Base-by-base conservation (phyloP, 2,797 vertebrate genomes). In the Kryptolebias ocellatus region DNA sequence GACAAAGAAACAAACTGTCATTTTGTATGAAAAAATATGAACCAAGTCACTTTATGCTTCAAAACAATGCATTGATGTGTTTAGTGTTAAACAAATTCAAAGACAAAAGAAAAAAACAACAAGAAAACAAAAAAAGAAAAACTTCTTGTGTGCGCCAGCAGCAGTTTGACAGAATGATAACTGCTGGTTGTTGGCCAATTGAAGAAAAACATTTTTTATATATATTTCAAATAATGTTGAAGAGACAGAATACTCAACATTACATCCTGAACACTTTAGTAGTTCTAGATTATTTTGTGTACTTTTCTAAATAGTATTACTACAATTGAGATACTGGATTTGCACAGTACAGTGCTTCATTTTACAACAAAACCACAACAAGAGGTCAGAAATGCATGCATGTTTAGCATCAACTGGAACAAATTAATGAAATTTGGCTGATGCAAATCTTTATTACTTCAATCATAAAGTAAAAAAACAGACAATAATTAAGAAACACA, bases 111-210 rank as follows among this genome's bases (percentile, higher is more conserved):
- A 57, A 61, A 52, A 59, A 31, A 12, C n/a, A n/a, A 9, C 18
- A 37, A 47, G 28, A 60, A 42, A 53, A 59, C 11, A 11, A 24
- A 42, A 46, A 39, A 64, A 39, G 53, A 60, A 51, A 58, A 29
- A 14, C 2, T 11, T 39, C 74, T 79, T 82, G 68, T 83, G 65
- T 62, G 45, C 11, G 37, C 0, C 37, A 57, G 62, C 51, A 61
- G 61, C 75, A 66, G 71, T 56, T 76, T 49, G 79, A 86, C 74
- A 72, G 64, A 58, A 29, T 57, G 65, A 51, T 86, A 79, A 81
- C 79, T 86, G 74, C 56, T 55, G 77, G 72, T 64, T 87, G 80
- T 56, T 81, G 72, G 70, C 64, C 58, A 27, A 44, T 28, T 46
- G 39, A 45, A 69, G 59, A 81, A 53, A 80, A 66, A 67, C 45